Percentiles rank a stretch among this genome's conserved stretches.
Evolutionary conservation across 2,797 vertebrate species (phyloP).

Genomic region (Tympanoctomys barrerae): DNA sequence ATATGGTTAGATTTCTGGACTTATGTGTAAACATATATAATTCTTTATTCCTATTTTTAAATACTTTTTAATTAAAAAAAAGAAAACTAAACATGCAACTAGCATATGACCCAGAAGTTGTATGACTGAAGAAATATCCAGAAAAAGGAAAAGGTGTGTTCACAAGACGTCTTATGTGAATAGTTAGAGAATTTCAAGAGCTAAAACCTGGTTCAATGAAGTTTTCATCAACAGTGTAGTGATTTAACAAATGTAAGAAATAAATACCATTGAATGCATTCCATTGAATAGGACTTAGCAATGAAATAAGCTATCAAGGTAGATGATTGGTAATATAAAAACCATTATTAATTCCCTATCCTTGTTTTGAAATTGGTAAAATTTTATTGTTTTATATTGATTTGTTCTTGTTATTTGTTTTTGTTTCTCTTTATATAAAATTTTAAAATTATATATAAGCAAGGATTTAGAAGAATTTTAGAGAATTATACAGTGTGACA

Average conservation of each 20-base stretch:
- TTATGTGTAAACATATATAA: too few relatives aligned
- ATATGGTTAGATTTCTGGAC: too few relatives aligned
- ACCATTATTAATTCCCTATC: too few relatives aligned
- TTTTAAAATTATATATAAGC: neutral
- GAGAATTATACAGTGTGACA: neutral
- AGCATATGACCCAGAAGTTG: neutral
- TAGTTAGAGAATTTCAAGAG: neutral
- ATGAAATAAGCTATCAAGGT: neutral
- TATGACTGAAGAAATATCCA: conserved; percentile 10
- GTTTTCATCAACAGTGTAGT: neutral
- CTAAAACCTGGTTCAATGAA: neutral
- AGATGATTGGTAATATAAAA: too few relatives aligned
- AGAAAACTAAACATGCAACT: neutral
- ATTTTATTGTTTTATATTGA: too few relatives aligned
- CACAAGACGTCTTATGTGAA: neutral
- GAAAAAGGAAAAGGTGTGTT: conserved; percentile 59
- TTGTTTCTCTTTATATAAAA: too few relatives aligned
- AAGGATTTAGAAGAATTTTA: neutral
- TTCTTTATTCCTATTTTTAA: too few relatives aligned
- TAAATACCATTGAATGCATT: neutral
- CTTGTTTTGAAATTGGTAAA: too few relatives aligned
- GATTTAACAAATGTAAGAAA: neutral
- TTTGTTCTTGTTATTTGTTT: too few relatives aligned
- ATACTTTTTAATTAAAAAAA: too few relatives aligned
- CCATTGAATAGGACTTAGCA: neutral